Percentiles rank a stretch among this genome's conserved stretches.
Evolutionary conservation across 2,113 vertebrate species (phyloP).

Genomic region (Pomatostomus ruficeps): DNA sequence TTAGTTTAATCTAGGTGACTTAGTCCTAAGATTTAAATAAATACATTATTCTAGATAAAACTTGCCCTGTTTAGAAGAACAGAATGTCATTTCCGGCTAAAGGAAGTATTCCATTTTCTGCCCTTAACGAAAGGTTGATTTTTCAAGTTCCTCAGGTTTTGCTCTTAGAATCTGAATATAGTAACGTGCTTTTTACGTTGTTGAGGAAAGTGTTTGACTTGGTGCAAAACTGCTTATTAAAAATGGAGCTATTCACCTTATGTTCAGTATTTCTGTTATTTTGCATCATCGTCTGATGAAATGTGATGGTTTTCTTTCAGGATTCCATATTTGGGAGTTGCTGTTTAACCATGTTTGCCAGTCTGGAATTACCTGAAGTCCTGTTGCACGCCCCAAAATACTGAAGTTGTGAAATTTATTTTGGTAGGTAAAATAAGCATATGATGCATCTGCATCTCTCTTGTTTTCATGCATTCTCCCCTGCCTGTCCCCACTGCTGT

Average conservation of each 20-base stretch:
- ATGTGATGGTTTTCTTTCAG: conserved; percentile 34
- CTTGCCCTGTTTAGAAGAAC: not conserved
- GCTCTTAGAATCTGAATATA: not conserved
- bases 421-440: conserved; percentile 52
- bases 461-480: not conserved
- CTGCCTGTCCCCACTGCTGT: not conserved
- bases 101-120: not conserved
- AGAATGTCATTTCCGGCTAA: not conserved
- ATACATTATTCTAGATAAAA: not conserved
- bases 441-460: not conserved
- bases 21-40: not conserved
- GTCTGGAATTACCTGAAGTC: conserved; percentile 54
- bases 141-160: not conserved
- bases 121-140: not conserved
- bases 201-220: not conserved
- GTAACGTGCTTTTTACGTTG: not conserved
- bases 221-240: not conserved
- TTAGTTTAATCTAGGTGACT: not conserved
- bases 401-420: conserved; percentile 27
- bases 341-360: conserved; percentile 54
- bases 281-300: not conserved
- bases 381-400: conserved; percentile 14
- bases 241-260: not conserved
- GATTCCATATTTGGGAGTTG: conserved; percentile 37
- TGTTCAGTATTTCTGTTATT: not conserved